A percentile compares a stretch with the other conserved stretches of the same genome.
phyloP scores from a whole-genome alignment of 2,888 invertebrate genomes.

The Eupeodes luniger region DNA sequence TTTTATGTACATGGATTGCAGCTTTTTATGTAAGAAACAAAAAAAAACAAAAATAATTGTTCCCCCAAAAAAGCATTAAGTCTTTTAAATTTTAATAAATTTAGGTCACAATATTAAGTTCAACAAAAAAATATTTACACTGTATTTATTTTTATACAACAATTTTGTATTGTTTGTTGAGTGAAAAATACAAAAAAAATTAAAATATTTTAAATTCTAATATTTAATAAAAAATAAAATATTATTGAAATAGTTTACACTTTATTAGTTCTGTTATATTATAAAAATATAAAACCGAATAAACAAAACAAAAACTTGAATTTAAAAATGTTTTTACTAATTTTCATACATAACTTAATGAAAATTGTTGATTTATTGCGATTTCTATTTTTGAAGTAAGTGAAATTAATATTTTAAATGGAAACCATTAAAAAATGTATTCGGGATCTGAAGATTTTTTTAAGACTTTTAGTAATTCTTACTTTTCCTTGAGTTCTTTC shows the following conservation, averaged over 20 bases:
- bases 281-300: slow-evolving; percentile 45
- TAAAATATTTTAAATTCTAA: background rate
- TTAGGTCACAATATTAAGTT: background rate
- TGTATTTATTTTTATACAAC: slow-evolving; percentile 13
- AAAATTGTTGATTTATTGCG: no score
- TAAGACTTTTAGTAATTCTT: no score
- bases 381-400: no score
- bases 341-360: background rate
- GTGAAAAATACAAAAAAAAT: background rate
- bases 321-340: background rate
- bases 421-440: no score
- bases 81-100: background rate
- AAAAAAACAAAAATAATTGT: background rate
- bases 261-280: slow-evolving; percentile 57
- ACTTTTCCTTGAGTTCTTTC: no score
- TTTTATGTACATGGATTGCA: background rate
- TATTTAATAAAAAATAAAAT: slow-evolving; percentile 1
- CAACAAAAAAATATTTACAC: background rate
- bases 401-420: no score
- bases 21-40: background rate
- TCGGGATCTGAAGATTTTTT: no score
- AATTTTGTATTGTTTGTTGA: background rate
- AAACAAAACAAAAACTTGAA: background rate
- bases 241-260: slow-evolving; percentile 56
- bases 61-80: background rate